Percentiles rank a stretch among this genome's conserved stretches.
phyloP scores from a whole-genome alignment of 2,113 vertebrate species.

The Sinocyclocheilus rhinocerous region DNA sequence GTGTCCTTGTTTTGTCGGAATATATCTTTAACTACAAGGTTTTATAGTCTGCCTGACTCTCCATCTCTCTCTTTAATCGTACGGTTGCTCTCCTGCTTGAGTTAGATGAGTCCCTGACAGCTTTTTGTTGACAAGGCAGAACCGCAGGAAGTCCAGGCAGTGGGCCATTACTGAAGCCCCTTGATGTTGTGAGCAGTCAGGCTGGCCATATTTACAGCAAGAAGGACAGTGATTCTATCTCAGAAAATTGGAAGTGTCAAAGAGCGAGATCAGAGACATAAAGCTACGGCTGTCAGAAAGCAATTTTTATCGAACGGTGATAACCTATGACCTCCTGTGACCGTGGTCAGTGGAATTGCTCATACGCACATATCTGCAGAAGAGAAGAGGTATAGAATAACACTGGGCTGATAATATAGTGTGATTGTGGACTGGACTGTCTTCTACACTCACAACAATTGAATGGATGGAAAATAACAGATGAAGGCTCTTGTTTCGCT shows the following conservation, averaged over 20 bases:
- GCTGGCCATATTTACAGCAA: conserved; percentile 41
- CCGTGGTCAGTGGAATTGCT: background rate
- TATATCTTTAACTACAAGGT: background rate
- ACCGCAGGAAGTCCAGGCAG: conserved; percentile 35
- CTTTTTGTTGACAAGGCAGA: conserved; percentile 50
- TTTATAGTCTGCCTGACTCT: conserved; percentile 16
- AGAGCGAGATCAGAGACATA: conserved; percentile 30
- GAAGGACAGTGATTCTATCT: conserved; percentile 45
- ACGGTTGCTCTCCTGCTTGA: conserved; percentile 11
- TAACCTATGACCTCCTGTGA: conserved; percentile 42
- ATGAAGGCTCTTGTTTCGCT: background rate
- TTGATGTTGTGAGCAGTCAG: conserved; percentile 37
- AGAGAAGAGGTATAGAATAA: conserved; percentile 7
- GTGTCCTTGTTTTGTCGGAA: background rate
- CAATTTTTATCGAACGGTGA: conserved; percentile 16
- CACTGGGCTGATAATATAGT: background rate
- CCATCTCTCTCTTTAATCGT: conserved; percentile 27
- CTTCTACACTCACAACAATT: background rate
- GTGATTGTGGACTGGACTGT: background rate
- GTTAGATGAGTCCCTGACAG: conserved; percentile 37
- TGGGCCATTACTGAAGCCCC: conserved; percentile 44
- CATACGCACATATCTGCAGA: background rate
- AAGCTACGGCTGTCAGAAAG: conserved; percentile 26
- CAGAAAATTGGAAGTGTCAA: conserved; percentile 48
- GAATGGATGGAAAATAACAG: background rate